Evolutionary conservation across 2,888 invertebrate species (phyloP).

Genomic region (Volucella zonaria): DNA sequence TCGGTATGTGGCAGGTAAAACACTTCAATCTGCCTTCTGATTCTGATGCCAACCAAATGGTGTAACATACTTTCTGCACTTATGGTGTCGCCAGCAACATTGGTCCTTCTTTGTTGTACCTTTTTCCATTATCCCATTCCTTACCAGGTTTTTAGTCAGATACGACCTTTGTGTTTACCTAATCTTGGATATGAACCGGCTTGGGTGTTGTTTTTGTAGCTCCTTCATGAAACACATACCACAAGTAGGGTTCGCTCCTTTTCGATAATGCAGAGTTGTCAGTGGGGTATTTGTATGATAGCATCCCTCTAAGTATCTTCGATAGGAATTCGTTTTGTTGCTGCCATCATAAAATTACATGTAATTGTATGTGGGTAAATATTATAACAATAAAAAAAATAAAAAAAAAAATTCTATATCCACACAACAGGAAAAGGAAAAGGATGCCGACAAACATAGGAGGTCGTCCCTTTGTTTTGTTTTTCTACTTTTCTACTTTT

Average conservation of each 20-base stretch:
- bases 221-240: slow-evolving; percentile 25
- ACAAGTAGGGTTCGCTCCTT: slow-evolving; percentile 13
- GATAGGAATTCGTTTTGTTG: slow-evolving; percentile 63
- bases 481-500: slow-evolving; percentile 54
- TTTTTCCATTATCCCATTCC: slow-evolving; percentile 38
- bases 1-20: slow-evolving; percentile 32
- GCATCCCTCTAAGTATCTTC: slow-evolving; percentile 60
- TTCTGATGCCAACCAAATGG: slow-evolving; percentile 68
- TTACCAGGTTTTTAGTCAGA: slow-evolving; percentile 55
- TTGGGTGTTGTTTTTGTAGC: slow-evolving; percentile 48
- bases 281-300: slow-evolving; percentile 52
- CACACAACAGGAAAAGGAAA: slow-evolving; percentile 57
- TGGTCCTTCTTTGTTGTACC: slow-evolving; percentile 24
- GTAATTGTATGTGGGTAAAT: slow-evolving; percentile 73
- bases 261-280: slow-evolving; percentile 53
- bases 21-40: slow-evolving; percentile 65
- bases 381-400: slow-evolving; percentile 64
- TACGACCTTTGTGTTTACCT: slow-evolving; percentile 59
- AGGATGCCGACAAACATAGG: slow-evolving; percentile 69
- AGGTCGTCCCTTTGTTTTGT: slow-evolving; percentile 64
- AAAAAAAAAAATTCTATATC: slow-evolving; percentile 35
- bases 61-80: slow-evolving; percentile 42
- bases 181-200: slow-evolving; percentile 49
- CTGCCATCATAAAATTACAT: slow-evolving; percentile 73
- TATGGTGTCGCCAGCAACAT: slow-evolving; percentile 57